Evolutionary conservation across 2,797 vertebrate species (phyloP).

Genomic region (Helostoma temminkii): DNA sequence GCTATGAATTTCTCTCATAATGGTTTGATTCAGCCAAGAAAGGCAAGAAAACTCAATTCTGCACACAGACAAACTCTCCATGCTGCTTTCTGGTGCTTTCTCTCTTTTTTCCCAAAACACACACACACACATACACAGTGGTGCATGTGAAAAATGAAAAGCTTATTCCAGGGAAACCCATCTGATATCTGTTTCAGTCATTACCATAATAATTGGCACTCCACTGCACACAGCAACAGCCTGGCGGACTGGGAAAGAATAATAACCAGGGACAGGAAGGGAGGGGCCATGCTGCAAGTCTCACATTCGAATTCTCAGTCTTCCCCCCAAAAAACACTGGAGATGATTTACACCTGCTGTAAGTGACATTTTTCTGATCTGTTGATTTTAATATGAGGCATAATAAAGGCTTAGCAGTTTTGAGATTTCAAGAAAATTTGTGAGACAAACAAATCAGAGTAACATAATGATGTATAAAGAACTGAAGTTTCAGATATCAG

Average conservation of each 20-base stretch:
- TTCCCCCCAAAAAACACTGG: slow-evolving; percentile 1
- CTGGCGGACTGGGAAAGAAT: slow-evolving; percentile 64
- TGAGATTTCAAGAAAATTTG: not conserved
- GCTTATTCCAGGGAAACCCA: slow-evolving; percentile 76
- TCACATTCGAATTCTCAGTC: not conserved
- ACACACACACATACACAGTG: slow-evolving; percentile 15
- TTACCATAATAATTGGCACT: slow-evolving; percentile 83
- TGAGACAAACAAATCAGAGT: not conserved
- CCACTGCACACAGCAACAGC: slow-evolving; percentile 69
- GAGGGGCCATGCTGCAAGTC: slow-evolving; percentile 43
- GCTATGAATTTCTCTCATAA: slow-evolving; percentile 11
- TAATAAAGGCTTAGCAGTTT: not conserved
- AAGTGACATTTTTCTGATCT: slow-evolving; percentile 3
- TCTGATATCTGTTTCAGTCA: slow-evolving; percentile 83
- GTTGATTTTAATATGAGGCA: too few relatives aligned
- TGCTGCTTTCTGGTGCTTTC: slow-evolving; percentile 9
- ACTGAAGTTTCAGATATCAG: not conserved
- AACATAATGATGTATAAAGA: too few relatives aligned
- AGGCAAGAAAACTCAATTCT: slow-evolving; percentile 57
- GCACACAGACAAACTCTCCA: slow-evolving; percentile 24
- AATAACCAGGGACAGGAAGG: slow-evolving; percentile 64
- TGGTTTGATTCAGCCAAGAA: slow-evolving; percentile 40
- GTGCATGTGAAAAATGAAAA: slow-evolving; percentile 70
- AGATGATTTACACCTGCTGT: not conserved
- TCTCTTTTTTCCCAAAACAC: slow-evolving; percentile 22